Evolutionary conservation across 2,888 invertebrate genomes (phyloP).

Genomic region (Octodonta nipae): DNA sequence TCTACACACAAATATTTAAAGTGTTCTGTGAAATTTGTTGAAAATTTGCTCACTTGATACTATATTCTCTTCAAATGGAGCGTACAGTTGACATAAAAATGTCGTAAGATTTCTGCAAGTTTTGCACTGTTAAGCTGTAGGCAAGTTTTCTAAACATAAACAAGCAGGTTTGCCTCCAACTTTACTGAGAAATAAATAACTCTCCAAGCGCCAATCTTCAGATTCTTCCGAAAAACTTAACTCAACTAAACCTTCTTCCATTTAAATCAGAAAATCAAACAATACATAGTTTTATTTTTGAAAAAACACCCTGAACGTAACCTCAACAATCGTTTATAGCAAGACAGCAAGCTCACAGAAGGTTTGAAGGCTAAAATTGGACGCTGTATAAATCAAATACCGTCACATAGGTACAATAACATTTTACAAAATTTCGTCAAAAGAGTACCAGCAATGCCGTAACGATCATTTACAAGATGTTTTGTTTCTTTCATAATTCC

Average conservation of each 20-base stretch:
- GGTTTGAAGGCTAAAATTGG: too few species aligned
- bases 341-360: too few species aligned
- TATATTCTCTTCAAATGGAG: constrained; percentile 57
- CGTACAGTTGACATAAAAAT: constrained; percentile 85
- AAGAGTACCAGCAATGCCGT: too few species aligned
- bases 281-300: too few species aligned
- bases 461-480: too few species aligned
- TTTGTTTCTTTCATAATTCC: too few species aligned
- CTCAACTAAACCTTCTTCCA: constrained; percentile 40
- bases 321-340: too few species aligned
- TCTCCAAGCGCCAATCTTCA: constrained; percentile 54
- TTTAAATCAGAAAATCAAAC: too few species aligned
- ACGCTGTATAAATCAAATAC: too few species aligned
- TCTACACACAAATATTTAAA: constrained; percentile 78
- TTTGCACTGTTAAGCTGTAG: constrained; percentile 52
- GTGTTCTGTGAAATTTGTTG: constrained; percentile 70
- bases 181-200: constrained; percentile 87
- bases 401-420: too few species aligned
- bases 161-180: constrained; percentile 88
- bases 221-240: constrained; percentile 69
- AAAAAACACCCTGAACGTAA: too few species aligned
- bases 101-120: constrained; percentile 57
- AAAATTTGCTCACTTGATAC: constrained; percentile 11
- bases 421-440: too few species aligned
- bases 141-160: constrained; percentile 67